Evolutionary conservation across 2,797 vertebrate species (phyloP).

Genomic region (Alfaro cultratus): DNA sequence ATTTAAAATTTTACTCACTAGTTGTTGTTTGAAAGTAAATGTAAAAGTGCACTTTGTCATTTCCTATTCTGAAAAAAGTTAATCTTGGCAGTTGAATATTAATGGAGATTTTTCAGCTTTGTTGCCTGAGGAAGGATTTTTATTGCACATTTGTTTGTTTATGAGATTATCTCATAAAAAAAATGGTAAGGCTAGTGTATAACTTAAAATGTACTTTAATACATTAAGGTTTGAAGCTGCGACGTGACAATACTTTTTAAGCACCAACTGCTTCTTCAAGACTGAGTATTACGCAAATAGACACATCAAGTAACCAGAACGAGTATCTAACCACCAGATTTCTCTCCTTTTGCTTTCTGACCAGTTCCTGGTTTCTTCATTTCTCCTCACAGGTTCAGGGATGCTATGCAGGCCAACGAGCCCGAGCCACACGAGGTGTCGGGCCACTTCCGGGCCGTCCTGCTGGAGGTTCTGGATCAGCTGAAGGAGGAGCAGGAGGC

Average conservation of each 20-base stretch:
- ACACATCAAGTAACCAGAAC: not conserved
- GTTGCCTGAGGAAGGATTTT: constrained; percentile 1
- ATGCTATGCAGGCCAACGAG: constrained; percentile 86
- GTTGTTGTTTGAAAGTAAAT: not conserved
- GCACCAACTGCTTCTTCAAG: not conserved
- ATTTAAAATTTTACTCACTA: not conserved
- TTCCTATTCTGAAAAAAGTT: not conserved
- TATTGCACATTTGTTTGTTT: not conserved
- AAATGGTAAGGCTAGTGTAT: not conserved
- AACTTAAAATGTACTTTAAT: not conserved
- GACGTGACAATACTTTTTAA: not conserved
- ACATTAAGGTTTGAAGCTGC: not conserved
- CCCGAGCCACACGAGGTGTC: constrained; percentile 91
- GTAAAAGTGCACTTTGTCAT: not conserved
- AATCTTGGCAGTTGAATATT: not conserved
- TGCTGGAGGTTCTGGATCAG: constrained; percentile 87
- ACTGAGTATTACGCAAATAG: not conserved
- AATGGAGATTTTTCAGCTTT: not conserved
- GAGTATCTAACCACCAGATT: not conserved
- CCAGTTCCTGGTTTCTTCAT: not conserved
- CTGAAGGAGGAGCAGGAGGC: constrained; percentile 90
- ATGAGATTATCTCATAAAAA: not conserved
- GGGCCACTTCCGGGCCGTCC: constrained; percentile 86
- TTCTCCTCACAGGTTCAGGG: constrained; percentile 86
- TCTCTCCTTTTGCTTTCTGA: not conserved